phyloP scores from a whole-genome alignment of 2,113 vertebrate genomes.

The Daubentonia madagascariensis region DNA sequence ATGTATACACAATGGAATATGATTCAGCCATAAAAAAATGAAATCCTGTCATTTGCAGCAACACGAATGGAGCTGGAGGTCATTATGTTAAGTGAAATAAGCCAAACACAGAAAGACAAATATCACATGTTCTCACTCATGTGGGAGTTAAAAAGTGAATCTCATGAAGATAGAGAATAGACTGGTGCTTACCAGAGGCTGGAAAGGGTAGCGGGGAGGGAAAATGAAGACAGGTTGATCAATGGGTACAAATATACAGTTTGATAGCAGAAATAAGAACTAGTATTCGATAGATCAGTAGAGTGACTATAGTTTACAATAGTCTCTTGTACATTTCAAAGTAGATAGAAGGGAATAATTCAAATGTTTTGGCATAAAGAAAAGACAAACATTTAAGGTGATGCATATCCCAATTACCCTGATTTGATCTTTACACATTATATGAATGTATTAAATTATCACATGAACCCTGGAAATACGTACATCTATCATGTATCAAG shows the following conservation, averaged over 20 bases:
- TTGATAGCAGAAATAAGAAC: not conserved
- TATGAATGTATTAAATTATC: not conserved
- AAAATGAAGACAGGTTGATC: not conserved
- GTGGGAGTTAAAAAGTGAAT: not conserved
- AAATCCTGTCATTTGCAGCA: not conserved
- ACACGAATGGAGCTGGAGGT: not conserved
- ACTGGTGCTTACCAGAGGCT: not conserved
- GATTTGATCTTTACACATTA: not conserved
- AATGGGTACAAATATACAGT: not conserved
- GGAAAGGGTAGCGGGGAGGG: not conserved
- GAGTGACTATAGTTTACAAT: not conserved
- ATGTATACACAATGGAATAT: not conserved
- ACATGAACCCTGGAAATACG: not conserved
- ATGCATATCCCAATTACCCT: not conserved
- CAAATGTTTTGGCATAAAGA: not conserved
- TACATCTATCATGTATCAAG: not conserved
- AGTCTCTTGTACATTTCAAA: not conserved
- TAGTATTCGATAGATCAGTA: not conserved
- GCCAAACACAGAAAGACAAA: not conserved
- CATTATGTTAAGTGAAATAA: not conserved
- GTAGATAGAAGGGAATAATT: not conserved
- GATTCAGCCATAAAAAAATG: not conserved
- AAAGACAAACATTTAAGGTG: not conserved
- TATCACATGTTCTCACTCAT: not conserved
- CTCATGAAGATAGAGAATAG: not conserved